phyloP scores from a whole-genome alignment of 2,888 invertebrate genomes.

The Platypus cylindrus region DNA sequence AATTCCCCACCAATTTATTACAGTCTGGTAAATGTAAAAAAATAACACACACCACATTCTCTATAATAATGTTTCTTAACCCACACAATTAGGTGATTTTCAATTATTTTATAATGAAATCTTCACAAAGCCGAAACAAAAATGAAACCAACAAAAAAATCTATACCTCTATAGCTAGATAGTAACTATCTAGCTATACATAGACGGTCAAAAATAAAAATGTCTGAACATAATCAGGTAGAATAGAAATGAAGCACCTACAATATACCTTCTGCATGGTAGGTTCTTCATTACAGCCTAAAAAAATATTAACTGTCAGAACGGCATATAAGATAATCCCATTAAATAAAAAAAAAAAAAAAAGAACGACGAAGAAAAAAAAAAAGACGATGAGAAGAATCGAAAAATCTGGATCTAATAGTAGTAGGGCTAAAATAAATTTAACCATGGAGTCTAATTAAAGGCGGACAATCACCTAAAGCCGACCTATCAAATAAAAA shows the following conservation, averaged over 20 bases:
- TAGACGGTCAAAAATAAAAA: constrained; percentile 1
- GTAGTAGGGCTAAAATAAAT: constrained; percentile 21
- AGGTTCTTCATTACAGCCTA: too few relatives aligned
- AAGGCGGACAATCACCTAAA: constrained; percentile 17
- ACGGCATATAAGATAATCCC: constrained; percentile 25
- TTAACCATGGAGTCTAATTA: constrained; percentile 18
- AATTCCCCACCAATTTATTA: too few relatives aligned
- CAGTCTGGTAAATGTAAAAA: too few relatives aligned
- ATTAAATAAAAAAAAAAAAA: constrained; percentile 20
- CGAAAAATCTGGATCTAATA: constrained; percentile 12
- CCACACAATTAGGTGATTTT: too few relatives aligned
- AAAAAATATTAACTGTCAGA: constrained; percentile 27
- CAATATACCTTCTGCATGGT: too few relatives aligned
- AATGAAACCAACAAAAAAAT: background rate
- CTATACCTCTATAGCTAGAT: constrained; percentile 3
- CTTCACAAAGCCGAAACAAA: background rate
- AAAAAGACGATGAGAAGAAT: constrained; percentile 17
- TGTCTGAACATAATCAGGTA: constrained; percentile 1
- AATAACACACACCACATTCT: too few relatives aligned
- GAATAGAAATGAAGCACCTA: too few relatives aligned
- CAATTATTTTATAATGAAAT: too few relatives aligned
- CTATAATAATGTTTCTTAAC: too few relatives aligned
- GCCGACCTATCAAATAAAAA: constrained; percentile 13
- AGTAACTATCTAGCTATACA: constrained; percentile 6
- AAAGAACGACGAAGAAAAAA: constrained; percentile 17